These are phyloP conservation scores for Agonopterix arenella DNA, from an alignment of 2,888 invertebrate species.

Conservation along the genomic window DNA sequence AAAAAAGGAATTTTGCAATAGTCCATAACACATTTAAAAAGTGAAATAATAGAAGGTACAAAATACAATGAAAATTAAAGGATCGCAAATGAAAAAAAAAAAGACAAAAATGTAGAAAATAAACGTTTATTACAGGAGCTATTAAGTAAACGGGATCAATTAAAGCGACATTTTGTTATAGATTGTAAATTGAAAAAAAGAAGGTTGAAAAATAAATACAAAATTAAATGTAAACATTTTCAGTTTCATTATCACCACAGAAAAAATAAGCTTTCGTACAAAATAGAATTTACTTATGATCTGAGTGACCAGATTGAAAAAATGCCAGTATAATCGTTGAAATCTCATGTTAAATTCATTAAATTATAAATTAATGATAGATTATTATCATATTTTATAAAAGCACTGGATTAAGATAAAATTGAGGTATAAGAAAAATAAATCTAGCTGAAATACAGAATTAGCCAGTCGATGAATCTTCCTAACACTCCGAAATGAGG, in stretches of 20 bases:
- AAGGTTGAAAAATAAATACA: neutral
- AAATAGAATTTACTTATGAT: too few relatives aligned
- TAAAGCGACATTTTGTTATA: constrained; percentile 34
- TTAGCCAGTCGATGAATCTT: neutral
- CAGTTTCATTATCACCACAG: too few relatives aligned
- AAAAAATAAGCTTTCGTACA: too few relatives aligned
- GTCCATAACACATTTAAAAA: neutral
- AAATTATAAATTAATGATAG: too few relatives aligned
- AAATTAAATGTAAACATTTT: neutral
- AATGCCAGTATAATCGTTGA: too few relatives aligned
- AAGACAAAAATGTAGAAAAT: constrained; percentile 49
- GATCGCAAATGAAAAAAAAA: constrained; percentile 24
- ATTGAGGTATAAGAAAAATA: too few relatives aligned
- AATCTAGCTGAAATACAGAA: neutral
- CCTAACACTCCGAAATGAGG: constrained; percentile 23
- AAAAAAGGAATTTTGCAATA: neutral
- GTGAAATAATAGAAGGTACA: neutral
- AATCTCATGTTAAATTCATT: too few relatives aligned
- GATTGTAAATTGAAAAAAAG: constrained; percentile 5
- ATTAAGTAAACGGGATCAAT: constrained; percentile 54
- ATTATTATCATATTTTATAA: too few relatives aligned
- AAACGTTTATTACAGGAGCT: constrained; percentile 59
- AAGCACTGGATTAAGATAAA: too few relatives aligned
- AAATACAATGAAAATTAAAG: constrained; percentile 2
- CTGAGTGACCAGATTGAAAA: too few relatives aligned